These are phyloP conservation scores for Lytechinus variegatus DNA, from an alignment of 35 echinoderm and acorn worm genomes.

Conservation along the genomic window DNA sequence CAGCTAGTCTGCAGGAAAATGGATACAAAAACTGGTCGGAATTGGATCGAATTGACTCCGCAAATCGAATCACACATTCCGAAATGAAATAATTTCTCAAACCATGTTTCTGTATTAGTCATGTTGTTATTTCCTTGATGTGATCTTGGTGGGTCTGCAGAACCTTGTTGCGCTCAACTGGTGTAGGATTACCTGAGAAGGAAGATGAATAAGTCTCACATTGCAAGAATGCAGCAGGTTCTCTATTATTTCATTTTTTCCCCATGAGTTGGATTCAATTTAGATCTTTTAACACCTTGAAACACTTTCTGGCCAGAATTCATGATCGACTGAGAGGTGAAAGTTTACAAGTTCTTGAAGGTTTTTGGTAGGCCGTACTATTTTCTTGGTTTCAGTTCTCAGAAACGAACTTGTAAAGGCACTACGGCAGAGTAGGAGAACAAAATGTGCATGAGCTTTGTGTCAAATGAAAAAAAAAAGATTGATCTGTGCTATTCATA, in stretches of 20 bases:
- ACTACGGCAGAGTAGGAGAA: too few relatives aligned
- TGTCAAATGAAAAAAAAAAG: too few relatives aligned
- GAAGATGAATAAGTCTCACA: neutral
- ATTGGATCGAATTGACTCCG: neutral
- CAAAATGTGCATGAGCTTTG: too few relatives aligned
- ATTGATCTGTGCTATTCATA: too few relatives aligned
- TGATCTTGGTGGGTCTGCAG: neutral
- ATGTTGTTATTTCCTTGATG: slow-evolving; percentile 1
- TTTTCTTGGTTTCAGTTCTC: neutral
- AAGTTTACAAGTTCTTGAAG: neutral
- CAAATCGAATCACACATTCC: slow-evolving; percentile 2
- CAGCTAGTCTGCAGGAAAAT: neutral
- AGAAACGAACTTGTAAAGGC: too few relatives aligned
- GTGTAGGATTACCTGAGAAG: neutral
- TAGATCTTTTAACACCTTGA: neutral
- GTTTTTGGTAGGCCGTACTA: neutral
- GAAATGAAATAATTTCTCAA: slow-evolving; percentile 6
- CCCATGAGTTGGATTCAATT: neutral
- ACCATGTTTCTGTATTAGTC: neutral
- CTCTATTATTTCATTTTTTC: neutral
- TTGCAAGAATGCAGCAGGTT: neutral
- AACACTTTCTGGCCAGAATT: neutral
- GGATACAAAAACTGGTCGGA: neutral
- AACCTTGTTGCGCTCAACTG: neutral
- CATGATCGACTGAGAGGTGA: neutral